phyloP scores from a whole-genome alignment of 2,113 vertebrate species.

The Ondatra zibethicus region DNA sequence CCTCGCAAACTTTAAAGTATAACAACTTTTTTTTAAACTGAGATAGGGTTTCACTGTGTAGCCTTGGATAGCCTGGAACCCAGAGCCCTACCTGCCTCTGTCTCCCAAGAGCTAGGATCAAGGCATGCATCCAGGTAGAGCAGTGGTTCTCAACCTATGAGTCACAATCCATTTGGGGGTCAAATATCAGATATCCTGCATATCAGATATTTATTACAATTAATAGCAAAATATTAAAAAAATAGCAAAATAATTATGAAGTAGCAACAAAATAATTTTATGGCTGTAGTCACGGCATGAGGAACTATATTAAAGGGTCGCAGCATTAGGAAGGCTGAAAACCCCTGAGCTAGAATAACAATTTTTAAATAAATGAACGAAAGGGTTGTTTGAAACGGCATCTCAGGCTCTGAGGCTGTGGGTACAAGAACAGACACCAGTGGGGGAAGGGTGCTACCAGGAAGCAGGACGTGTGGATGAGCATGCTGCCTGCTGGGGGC shows the following conservation, averaged over 20 bases:
- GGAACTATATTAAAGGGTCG: background rate
- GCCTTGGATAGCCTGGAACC: background rate
- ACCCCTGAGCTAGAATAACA: background rate
- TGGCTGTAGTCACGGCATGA: background rate
- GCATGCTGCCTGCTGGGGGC: slow-evolving; percentile 70
- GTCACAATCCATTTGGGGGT: background rate
- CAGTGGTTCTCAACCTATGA: background rate
- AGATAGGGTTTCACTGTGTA: background rate
- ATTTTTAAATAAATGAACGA: slow-evolving; percentile 6
- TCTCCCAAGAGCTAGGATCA: background rate
- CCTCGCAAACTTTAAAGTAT: background rate
- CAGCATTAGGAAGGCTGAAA: background rate
- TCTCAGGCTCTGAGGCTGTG: background rate
- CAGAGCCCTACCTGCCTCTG: too few relatives aligned
- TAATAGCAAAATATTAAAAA: background rate
- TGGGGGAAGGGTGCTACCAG: slow-evolving; percentile 62
- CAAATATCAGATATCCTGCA: background rate
- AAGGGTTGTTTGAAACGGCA: background rate
- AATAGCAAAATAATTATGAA: background rate
- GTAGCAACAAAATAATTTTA: background rate
- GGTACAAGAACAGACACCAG: background rate
- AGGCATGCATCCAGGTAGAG: background rate
- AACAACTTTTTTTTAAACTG: background rate
- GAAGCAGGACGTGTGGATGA: slow-evolving; percentile 68
- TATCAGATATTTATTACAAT: background rate